Percentiles rank a stretch among this genome's conserved stretches.
These are phyloP conservation scores for Aythya baeri DNA, from an alignment of 2,113 vertebrate species.

Conservation along the genomic window DNA sequence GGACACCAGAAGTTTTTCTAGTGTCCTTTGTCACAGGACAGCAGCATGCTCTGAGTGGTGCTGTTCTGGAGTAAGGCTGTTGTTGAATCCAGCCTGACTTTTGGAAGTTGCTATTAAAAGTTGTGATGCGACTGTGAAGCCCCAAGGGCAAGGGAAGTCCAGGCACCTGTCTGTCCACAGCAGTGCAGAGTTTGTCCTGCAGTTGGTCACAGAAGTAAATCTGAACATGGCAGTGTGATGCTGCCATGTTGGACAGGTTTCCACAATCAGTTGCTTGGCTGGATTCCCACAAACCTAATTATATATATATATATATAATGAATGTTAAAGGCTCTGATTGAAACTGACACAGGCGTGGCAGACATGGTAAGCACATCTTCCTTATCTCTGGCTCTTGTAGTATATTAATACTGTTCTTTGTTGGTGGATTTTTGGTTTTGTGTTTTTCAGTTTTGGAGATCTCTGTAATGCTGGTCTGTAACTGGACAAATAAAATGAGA, in stretches of 20 bases:
- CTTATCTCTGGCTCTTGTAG: not conserved
- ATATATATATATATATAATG: not conserved
- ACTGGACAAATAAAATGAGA: not conserved
- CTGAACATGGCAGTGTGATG: not conserved
- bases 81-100: not conserved
- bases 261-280: not conserved
- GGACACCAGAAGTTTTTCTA: not conserved
- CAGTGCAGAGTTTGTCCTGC: not conserved
- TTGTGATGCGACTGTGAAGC: not conserved
- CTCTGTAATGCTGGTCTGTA: not conserved
- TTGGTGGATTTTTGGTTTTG: not conserved
- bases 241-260: not conserved
- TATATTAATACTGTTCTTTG: not conserved
- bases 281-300: not conserved
- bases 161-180: not conserved
- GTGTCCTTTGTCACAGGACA: not conserved
- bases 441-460: not conserved
- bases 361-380: not conserved
- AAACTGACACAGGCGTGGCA: not conserved
- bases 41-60: not conserved
- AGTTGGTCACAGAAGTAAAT: not conserved
- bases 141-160: not conserved
- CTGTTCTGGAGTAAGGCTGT: not conserved
- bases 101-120: not conserved
- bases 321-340: not conserved